phyloP scores from a whole-genome alignment of 2,888 invertebrate species.

The Isoperla grammatica region DNA sequence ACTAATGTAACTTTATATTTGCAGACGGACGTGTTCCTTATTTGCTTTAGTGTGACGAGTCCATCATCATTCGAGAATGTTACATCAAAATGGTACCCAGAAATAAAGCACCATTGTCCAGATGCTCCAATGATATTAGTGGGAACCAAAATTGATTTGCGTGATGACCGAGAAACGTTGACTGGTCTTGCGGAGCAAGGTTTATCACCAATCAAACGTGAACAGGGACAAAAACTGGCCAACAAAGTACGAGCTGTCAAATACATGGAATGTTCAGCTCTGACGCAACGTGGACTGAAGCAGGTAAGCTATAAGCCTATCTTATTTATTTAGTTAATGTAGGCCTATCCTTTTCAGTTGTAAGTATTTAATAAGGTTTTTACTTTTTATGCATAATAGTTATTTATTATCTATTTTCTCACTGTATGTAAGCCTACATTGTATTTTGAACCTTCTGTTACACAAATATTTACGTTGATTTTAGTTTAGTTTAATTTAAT shows the following conservation, averaged over 20 bases:
- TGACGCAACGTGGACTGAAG: conserved; percentile 96
- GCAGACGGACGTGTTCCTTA: conserved; percentile 97
- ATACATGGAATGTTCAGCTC: conserved; percentile 99
- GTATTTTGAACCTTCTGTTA: too few relatives aligned
- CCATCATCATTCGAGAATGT: conserved; percentile 99
- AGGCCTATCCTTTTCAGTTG: too few relatives aligned
- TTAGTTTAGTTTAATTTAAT: too few relatives aligned
- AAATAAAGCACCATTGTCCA: conserved; percentile 99
- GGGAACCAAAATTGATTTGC: conserved; percentile 95
- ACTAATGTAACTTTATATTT: conserved; percentile 33
- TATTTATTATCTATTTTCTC: too few relatives aligned
- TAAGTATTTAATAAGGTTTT: too few relatives aligned
- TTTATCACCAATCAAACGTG: conserved; percentile 90
- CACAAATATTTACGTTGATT: too few relatives aligned
- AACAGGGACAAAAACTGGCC: conserved; percentile 97
- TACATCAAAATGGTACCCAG: conserved; percentile 99
- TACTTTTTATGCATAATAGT: too few relatives aligned
- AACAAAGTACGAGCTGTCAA: conserved; percentile 98
- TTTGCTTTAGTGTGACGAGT: conserved; percentile 98
- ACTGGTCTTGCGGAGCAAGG: conserved; percentile 89
- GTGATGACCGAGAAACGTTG: conserved; percentile 95
- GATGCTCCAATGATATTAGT: conserved; percentile 98
- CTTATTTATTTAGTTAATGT: too few relatives aligned
- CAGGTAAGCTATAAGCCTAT: conserved; percentile 49
- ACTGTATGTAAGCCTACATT: too few relatives aligned